Percentiles rank a stretch among this genome's conserved stretches.
Conservation (phyloP, 2,888 invertebrate species). For the Habrosyne pyritoides region DNA sequence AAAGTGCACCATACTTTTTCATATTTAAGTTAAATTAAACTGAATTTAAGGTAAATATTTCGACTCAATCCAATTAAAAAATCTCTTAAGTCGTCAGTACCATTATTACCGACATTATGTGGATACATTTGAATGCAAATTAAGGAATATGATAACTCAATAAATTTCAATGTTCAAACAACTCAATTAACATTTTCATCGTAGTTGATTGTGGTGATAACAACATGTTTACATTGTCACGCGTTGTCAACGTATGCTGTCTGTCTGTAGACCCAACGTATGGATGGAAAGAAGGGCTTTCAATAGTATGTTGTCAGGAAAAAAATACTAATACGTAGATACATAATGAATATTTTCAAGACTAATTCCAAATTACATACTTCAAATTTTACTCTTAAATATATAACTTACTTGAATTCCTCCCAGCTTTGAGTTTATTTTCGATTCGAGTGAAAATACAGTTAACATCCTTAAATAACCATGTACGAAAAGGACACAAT, state of each 20-base stretch:
- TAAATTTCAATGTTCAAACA: constrained; percentile 58
- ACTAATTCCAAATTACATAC: too few relatives aligned
- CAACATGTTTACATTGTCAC: constrained; percentile 57
- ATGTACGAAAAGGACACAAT: constrained; percentile 25
- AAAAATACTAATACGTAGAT: not conserved
- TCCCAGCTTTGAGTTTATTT: too few relatives aligned
- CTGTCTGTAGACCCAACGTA: constrained; percentile 11
- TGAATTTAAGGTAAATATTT: too few relatives aligned
- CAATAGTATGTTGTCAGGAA: constrained; percentile 7
- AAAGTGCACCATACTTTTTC: too few relatives aligned
- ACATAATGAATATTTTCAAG: too few relatives aligned
- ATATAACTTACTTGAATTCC: too few relatives aligned
- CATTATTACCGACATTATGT: too few relatives aligned
- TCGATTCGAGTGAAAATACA: too few relatives aligned
- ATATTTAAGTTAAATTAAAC: too few relatives aligned
- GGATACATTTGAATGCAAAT: constrained; percentile 15
- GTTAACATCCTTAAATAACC: not conserved
- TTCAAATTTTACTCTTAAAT: too few relatives aligned
- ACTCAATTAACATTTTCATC: constrained; percentile 70
- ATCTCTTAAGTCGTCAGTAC: not conserved
- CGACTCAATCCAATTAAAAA: not conserved
- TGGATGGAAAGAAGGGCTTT: constrained; percentile 10
- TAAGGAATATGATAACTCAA: constrained; percentile 44
- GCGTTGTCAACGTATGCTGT: constrained; percentile 49
- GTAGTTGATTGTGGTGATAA: constrained; percentile 60